Percentiles rank a stretch among this genome's conserved stretches.
Evolutionary conservation across 1,140 invertebrate genomes (phyloP).

Genomic region (Psix sp.): DNA sequence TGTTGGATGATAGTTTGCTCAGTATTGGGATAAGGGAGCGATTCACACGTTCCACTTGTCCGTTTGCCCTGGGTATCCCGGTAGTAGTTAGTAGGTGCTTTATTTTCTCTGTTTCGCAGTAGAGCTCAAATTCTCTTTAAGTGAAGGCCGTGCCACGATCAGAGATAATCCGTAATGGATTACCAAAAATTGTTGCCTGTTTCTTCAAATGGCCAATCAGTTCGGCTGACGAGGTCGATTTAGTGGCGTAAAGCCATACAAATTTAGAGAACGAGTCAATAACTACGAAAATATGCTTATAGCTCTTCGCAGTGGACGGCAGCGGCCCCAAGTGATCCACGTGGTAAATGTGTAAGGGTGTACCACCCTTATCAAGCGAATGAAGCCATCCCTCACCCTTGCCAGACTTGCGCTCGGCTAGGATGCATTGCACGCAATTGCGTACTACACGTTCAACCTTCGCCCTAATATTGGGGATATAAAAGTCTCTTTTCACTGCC

Average conservation of each 20-base stretch:
- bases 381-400: conserved; percentile 59
- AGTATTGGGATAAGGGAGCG: conserved; percentile 26
- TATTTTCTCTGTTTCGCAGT: conserved; percentile 45
- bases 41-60: conserved; percentile 45
- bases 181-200: conserved; percentile 8
- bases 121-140: background rate
- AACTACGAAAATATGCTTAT: conserved; percentile 56
- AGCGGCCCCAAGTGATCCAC: conserved; percentile 65
- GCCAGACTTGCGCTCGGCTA: conserved; percentile 66
- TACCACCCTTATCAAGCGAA: conserved; percentile 53
- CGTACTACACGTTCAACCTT: conserved; percentile 61
- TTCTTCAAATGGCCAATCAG: conserved; percentile 47
- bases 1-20: background rate
- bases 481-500: conserved; percentile 64
- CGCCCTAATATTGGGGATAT: conserved; percentile 61
- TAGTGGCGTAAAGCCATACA: conserved; percentile 46
- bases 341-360: conserved; percentile 62
- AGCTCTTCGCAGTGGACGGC: conserved; percentile 41
- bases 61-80: conserved; percentile 52
- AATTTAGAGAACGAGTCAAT: conserved; percentile 66
- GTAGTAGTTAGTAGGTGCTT: conserved; percentile 58
- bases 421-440: conserved; percentile 68
- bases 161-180: background rate
- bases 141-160: background rate
- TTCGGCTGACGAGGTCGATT: conserved; percentile 44